Evolutionary conservation across 2,797 vertebrate species (phyloP).

Genomic region (Miichthys miiuy): DNA sequence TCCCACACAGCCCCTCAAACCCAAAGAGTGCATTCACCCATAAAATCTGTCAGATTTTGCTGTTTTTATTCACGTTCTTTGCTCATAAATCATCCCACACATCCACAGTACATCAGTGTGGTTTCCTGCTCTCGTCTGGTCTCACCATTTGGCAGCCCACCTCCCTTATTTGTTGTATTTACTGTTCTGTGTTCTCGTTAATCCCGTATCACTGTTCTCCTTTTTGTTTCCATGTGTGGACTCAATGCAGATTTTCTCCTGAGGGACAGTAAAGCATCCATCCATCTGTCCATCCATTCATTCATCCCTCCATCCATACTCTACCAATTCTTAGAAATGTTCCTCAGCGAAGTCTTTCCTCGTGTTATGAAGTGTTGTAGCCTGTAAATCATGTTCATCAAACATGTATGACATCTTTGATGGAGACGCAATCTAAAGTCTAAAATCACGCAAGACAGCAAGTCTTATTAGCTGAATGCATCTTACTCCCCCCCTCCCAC

Average conservation of each 20-base stretch:
- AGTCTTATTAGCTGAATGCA: constrained; percentile 23
- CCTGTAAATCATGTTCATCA: background rate
- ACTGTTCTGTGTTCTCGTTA: constrained; percentile 52
- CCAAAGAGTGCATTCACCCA: background rate
- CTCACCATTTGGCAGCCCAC: constrained; percentile 3
- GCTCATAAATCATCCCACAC: background rate
- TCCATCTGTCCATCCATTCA: constrained; percentile 42
- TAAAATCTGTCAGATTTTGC: background rate
- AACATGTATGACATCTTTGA: background rate
- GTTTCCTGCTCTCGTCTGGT: background rate
- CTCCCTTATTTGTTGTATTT: constrained; percentile 24
- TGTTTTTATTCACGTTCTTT: no score
- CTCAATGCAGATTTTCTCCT: constrained; percentile 22
- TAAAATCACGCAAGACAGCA: constrained; percentile 14
- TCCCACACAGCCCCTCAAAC: background rate
- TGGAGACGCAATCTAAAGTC: background rate
- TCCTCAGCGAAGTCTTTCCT: background rate
- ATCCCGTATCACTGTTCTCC: constrained; percentile 43
- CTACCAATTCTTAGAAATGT: background rate
- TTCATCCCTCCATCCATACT: background rate
- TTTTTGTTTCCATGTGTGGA: constrained; percentile 24
- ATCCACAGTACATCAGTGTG: no score
- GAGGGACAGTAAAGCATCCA: constrained; percentile 37
- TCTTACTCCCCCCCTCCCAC: background rate
- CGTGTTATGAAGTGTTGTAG: background rate